Percentiles rank a stretch among this genome's conserved stretches.
These are phyloP conservation scores for Kryptopterus vitreolus DNA, from an alignment of 2,797 vertebrate species.

Conservation along the genomic window DNA sequence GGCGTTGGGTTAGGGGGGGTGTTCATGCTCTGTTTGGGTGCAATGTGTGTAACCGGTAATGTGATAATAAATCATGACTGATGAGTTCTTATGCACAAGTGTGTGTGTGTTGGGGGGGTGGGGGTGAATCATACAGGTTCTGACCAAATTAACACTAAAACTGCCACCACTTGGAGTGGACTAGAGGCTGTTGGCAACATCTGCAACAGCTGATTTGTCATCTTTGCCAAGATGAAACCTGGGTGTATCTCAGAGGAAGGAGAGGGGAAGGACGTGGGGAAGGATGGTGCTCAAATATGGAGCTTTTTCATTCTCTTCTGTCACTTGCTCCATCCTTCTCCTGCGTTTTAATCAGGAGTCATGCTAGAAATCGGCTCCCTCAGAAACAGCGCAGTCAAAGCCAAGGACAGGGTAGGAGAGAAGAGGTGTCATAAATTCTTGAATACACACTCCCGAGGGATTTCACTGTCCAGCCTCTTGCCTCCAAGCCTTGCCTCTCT, in stretches of 20 bases:
- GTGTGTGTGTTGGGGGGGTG: no score
- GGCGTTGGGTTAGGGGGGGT: constrained; percentile 37
- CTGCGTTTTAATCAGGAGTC: constrained; percentile 52
- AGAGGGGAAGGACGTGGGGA: constrained; percentile 30
- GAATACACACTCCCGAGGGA: constrained; percentile 48
- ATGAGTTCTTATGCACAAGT: constrained; percentile 41
- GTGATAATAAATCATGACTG: constrained; percentile 26
- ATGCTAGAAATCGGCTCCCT: constrained; percentile 43
- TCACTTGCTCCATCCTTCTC: constrained; percentile 37
- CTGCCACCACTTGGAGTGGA: background rate
- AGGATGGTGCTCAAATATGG: constrained; percentile 40
- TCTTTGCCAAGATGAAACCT: constrained; percentile 28
- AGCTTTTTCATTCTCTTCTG: constrained; percentile 45
- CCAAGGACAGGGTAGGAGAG: constrained; percentile 52
- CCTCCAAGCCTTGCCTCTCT: background rate
- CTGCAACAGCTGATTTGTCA: constrained; percentile 2
- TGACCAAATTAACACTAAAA: constrained; percentile 1
- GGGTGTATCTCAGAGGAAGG: constrained; percentile 23
- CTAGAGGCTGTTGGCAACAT: constrained; percentile 15
- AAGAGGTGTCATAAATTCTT: constrained; percentile 55
- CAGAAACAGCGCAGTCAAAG: constrained; percentile 45
- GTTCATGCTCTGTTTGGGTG: background rate
- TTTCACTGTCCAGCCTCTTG: constrained; percentile 36
- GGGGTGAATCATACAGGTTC: constrained; percentile 6
- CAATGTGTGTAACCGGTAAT: constrained; percentile 4